A percentile compares a stretch with the other conserved stretches of the same genome.
phyloP scores from a whole-genome alignment of 1,140 invertebrate species.

The Vanessa tameamea region DNA sequence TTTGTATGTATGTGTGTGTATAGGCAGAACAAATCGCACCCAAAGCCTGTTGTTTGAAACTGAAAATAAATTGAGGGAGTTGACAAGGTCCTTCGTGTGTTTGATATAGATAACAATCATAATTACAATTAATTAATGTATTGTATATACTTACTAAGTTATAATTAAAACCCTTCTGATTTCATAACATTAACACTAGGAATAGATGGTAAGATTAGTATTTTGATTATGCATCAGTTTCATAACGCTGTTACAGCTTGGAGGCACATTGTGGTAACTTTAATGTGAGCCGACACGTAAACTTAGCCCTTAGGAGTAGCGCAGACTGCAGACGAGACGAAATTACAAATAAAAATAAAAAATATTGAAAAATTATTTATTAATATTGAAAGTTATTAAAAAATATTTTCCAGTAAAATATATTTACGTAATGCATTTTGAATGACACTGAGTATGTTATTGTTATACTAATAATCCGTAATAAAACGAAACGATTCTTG shows the following conservation, averaged over 20 bases:
- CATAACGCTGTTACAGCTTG: background rate
- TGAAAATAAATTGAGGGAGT: too few relatives aligned
- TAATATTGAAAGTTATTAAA: too few relatives aligned
- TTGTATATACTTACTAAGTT: background rate
- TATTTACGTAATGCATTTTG: too few relatives aligned
- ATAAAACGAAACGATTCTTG: too few relatives aligned
- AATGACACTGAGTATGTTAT: too few relatives aligned
- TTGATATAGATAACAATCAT: background rate
- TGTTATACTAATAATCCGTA: too few relatives aligned
- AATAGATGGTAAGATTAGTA: conserved; percentile 4
- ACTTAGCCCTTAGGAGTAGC: background rate
- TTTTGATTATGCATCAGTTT: conserved; percentile 1
- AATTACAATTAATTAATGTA: background rate
- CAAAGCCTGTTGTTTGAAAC: too few relatives aligned
- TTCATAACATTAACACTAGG: background rate
- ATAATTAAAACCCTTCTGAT: background rate
- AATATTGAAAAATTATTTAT: too few relatives aligned
- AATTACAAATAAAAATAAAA: too few relatives aligned
- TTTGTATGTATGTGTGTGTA: too few relatives aligned
- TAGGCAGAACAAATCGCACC: too few relatives aligned
- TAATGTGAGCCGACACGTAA: conserved; percentile 6
- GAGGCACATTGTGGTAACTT: conserved; percentile 4
- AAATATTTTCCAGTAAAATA: too few relatives aligned
- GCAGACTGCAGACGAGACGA: background rate
- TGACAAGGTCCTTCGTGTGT: background rate